Evolutionary conservation across 2,113 vertebrate species (phyloP), one percentile per base, ranked within the genome.

Genomic region (Sylvilagus bachmani): DNA sequence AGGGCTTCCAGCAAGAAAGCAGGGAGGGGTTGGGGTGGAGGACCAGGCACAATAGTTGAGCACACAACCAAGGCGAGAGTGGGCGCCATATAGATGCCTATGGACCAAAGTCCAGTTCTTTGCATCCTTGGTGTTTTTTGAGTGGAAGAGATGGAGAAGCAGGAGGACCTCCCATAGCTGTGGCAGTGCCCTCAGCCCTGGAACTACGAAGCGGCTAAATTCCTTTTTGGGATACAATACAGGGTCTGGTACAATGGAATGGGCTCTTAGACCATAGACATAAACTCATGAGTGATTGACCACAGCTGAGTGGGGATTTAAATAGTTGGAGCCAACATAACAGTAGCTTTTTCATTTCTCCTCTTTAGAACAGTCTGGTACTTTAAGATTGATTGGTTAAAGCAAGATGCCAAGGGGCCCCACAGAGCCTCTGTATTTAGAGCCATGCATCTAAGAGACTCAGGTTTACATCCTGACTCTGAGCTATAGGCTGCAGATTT

Each of bases 81-180:
- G 0, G 55, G 11, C 13, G 31, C 36, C 36, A 5, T 14, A 1
- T 7, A 10, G 27, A 66, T 27, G 31, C 10, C 0, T 2, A 0
- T 6, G 24, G n/a, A 24, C 74, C 64, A 16, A 10, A 16, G 70
- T 67, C 51, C 12, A 6, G n/a, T 17, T 38, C 9, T 49, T 58
- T 21, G 13, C 2, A 7, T 58, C 33, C 33, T 77, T 7, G 33
- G 44, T 44, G 25, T 82, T 89, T 89, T 80, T 12, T 10, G 78
- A 58, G 21, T 25, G 21, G 71, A 64, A 12, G 33, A 11, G 25
- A 10, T 71, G 33, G 74, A 78, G 24, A 19, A 25, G 16, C 16
- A 51, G 27, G 29, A 58, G 44, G 17, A 1, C 58, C 11, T 10
- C 6, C 2, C 31, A 4, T 27, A 49, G 51, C 53, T 14, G 38